Percentiles rank a stretch among this genome's conserved stretches.
These are phyloP conservation scores for Pyrocoelia pectoralis DNA, from an alignment of 2,888 invertebrate species.

Conservation along the genomic window DNA sequence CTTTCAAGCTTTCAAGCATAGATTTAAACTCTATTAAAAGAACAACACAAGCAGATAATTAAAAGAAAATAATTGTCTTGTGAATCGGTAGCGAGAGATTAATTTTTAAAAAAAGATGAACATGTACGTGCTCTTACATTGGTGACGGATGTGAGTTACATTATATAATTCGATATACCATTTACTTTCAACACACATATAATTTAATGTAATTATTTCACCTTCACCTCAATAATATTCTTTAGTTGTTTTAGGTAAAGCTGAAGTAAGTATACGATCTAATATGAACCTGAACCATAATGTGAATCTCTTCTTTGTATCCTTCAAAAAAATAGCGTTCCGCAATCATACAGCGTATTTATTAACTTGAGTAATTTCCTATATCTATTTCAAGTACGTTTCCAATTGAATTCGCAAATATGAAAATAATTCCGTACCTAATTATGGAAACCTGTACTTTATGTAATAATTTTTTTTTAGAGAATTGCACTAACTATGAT, in stretches of 20 bases:
- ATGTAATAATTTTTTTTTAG: too few relatives aligned
- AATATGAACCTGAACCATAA: too few relatives aligned
- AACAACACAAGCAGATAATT: slow-evolving; percentile 51
- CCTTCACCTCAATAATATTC: slow-evolving; percentile 52
- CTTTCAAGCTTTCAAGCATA: slow-evolving; percentile 21
- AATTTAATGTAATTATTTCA: slow-evolving; percentile 52
- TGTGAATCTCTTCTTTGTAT: slow-evolving; percentile 31
- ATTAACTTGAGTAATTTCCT: slow-evolving; percentile 18
- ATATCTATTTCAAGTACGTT: not conserved
- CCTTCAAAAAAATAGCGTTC: slow-evolving; percentile 13
- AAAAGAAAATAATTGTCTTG: slow-evolving; percentile 37
- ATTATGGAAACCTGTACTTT: too few relatives aligned
- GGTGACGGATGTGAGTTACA: slow-evolving; percentile 43
- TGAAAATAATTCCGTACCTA: slow-evolving; percentile 2
- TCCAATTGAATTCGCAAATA: not conserved
- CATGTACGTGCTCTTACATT: slow-evolving; percentile 30
- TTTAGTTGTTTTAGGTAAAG: slow-evolving; percentile 30
- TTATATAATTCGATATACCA: slow-evolving; percentile 50
- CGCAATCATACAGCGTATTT: slow-evolving; percentile 9
- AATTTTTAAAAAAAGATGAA: not conserved
- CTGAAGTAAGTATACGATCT: slow-evolving; percentile 19
- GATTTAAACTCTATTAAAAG: slow-evolving; percentile 46
- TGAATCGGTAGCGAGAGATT: slow-evolving; percentile 8
- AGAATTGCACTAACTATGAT: too few relatives aligned
- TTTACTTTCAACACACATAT: slow-evolving; percentile 51